Percentiles rank a stretch among this genome's conserved stretches.
Conservation (phyloP, 2,113 vertebrate genomes). For the Eptesicus fuscus region DNA sequence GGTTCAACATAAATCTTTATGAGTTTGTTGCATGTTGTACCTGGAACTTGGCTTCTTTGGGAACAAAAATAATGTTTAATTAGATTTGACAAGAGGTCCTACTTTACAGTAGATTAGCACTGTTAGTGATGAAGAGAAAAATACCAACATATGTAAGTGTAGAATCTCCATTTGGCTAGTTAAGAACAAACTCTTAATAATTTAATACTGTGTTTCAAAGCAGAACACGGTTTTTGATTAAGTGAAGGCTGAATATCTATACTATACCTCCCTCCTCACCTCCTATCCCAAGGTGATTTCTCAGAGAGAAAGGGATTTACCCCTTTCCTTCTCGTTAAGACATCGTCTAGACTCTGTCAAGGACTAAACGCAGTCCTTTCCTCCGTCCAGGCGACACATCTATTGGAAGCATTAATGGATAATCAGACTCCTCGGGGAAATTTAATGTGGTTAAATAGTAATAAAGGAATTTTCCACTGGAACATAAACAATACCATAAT, state of each 20-base stretch:
- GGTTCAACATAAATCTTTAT: slow-evolving; percentile 32
- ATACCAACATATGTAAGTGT: background rate
- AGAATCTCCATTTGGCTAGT: background rate
- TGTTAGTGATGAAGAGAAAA: background rate
- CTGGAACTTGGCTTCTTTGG: background rate
- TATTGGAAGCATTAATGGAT: slow-evolving; percentile 68
- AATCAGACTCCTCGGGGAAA: slow-evolving; percentile 67
- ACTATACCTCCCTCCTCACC: background rate
- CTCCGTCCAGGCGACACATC: slow-evolving; percentile 31
- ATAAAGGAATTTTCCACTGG: slow-evolving; percentile 65
- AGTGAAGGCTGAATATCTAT: background rate
- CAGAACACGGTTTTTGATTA: background rate
- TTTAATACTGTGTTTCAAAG: background rate
- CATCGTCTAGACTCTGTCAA: background rate
- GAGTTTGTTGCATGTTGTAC: background rate
- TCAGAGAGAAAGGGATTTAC: background rate
- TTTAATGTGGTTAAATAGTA: slow-evolving; percentile 73
- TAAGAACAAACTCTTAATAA: slow-evolving; percentile 18
- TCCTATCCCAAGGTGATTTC: background rate
- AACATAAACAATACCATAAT: slow-evolving; percentile 74
- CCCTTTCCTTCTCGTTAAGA: background rate
- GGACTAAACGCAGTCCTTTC: slow-evolving; percentile 33
- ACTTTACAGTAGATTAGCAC: background rate
- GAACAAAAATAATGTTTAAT: slow-evolving; percentile 31
- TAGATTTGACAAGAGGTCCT: background rate